Evolutionary conservation across 2,113 vertebrate genomes (phyloP), one percentile per base, ranked within the genome.

Genomic region (Naja naja): DNA sequence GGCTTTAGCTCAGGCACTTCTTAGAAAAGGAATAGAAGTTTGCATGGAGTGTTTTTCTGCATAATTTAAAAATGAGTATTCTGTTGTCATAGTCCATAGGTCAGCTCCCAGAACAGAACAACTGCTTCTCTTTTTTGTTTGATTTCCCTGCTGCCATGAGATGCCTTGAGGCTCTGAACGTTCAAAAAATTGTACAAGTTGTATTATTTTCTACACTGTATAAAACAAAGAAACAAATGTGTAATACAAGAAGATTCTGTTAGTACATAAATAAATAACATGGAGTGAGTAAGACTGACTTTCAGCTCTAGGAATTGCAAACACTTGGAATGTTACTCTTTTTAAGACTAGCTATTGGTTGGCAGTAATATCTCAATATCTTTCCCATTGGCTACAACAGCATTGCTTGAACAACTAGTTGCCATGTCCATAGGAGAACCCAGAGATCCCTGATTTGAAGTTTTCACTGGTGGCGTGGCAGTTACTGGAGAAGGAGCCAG

Each of bases 331-430:
- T 96, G 97, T 96, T 94, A 95, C 39, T 74, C 47, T 94, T 92
- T 45, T 89, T 91, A 81, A 92, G 94, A 97, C 98, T 98, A 97
- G 96, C 98, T 98, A 96, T 98, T 98, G 4, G 98, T 98, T 0
- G 99, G 99, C 96, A 99, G 96, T 93, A 99, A 98, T 85, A 99
- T 97, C 96, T 99, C 99, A 45, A 98, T 95, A 90, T 99, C 99
- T 96, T 99, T 99, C 95, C 98, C 98, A 0, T 98, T 98, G 0
- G 99, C 97, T 88, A 98, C 95, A 0, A 96, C 92, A 0, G 96
- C 12, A 3, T 25, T 98, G 91, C 95, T 97, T 43, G 98, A 98
- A 94, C 98, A 99, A 97, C 97, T 98, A n/a, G 96, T 95, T 0
- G 97, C 94, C 23, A 98, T 95, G 90, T 99, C 99, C 88, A 97